Base-by-base conservation (phyloP, 2,888 invertebrate genomes). In the Eurytoma californica region DNA sequence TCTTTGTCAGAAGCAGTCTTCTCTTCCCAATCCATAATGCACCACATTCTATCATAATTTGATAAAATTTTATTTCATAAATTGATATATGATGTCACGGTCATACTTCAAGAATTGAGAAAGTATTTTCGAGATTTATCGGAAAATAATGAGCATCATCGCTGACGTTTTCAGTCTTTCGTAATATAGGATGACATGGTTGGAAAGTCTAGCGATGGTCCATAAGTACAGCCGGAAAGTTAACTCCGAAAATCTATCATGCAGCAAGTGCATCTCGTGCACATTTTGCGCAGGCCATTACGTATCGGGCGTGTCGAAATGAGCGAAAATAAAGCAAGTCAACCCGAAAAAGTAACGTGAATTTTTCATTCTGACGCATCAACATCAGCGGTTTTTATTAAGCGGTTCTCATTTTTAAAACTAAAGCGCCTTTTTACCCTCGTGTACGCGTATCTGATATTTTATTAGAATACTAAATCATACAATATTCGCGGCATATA, bases 1-100 rank as follows among this genome's bases (percentile, higher is more conserved):
- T 84, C 85, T 85, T 66, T 65, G 77, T 81, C 83, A 83, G 84
- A 82, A 58, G 82, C 81, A 83, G 82, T 84, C 83, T 81, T 82
- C 85, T 84, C 83, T 85, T 85, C 84, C 76, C 69, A 77, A 60
- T 60, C 68, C 68, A 75, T 66, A 66, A 79, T 79, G 75, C 75
- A 63, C 66, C 65, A 61, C 47, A 67, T 69, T 39, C 4, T 7
- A 39, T 24, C 4, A 39, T 39, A 39, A 39, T 39, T 39, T 39
- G 39, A 39, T 39, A 39, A 39, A 1, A 39, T 39, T 39, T 4
- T 39, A 39, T 39, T 39, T 39, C 39, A 39, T 39, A 39, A 39
- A 39, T 39, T 39, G 7, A 24, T 24, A 24, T 24, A 24, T 24
- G 24, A 24, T 24, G 24, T 24, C 24, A 24, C 24, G 24, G 24